Evolutionary conservation across 2,113 vertebrate genomes (phyloP).

Genomic region (Pedetes capensis): DNA sequence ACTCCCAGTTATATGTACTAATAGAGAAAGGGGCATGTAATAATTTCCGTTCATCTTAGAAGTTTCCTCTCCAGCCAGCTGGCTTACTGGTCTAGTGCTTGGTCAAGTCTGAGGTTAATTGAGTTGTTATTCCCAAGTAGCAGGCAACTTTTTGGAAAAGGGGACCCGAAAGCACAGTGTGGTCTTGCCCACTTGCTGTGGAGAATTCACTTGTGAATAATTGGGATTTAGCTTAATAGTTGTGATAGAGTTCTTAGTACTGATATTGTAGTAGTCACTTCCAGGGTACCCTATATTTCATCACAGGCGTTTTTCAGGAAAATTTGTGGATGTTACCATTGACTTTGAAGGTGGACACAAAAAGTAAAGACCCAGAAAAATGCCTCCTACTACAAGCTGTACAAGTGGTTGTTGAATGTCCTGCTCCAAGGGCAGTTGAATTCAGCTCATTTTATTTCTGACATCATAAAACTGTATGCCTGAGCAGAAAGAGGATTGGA

Average conservation of each 20-base stretch:
- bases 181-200: constrained; percentile 6
- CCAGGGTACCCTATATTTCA: not conserved
- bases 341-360: constrained; percentile 1
- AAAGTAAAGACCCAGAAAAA: not conserved
- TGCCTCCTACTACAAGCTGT: not conserved
- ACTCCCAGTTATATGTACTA: not conserved
- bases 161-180: not conserved
- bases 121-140: not conserved
- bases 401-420: not conserved
- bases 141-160: not conserved
- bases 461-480: constrained; percentile 27
- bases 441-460: constrained; percentile 45
- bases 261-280: not conserved
- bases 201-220: not conserved
- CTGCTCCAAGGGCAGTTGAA: not conserved
- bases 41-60: constrained; percentile 54
- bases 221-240: constrained; percentile 4
- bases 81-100: constrained; percentile 28
- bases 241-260: not conserved
- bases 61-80: constrained; percentile 38
- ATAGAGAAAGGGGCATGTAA: not conserved
- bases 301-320: not conserved
- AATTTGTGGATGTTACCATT: constrained; percentile 42
- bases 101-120: constrained; percentile 56
- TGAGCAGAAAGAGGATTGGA: not conserved